Evolutionary conservation across 1,140 invertebrate genomes (phyloP).

Genomic region (Solenopsis fugax): DNA sequence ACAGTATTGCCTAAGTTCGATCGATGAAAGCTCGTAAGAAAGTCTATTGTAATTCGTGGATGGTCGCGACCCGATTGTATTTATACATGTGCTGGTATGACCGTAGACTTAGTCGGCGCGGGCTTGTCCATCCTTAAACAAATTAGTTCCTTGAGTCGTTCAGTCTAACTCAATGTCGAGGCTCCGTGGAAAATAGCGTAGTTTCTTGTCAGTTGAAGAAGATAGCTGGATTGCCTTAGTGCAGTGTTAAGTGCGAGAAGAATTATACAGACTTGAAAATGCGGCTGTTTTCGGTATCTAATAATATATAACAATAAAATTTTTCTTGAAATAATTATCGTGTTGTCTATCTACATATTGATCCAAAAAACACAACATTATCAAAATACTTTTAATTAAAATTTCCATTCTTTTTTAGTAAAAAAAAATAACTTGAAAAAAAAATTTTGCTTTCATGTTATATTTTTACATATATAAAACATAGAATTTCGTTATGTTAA

Average conservation of each 20-base stretch:
- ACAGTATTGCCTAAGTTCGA: constrained; percentile 84
- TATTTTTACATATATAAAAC: not conserved
- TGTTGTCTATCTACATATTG: not conserved
- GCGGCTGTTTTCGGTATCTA: constrained; percentile 78
- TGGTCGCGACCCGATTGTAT: constrained; percentile 86
- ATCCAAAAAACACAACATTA: not conserved
- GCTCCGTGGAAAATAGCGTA: constrained; percentile 8
- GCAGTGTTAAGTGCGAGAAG: constrained; percentile 77
- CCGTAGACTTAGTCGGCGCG: constrained; percentile 82
- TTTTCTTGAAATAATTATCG: not conserved
- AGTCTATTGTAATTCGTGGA: constrained; percentile 87
- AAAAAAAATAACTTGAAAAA: no score
- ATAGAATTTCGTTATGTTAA: not conserved
- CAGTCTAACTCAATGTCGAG: constrained; percentile 69
- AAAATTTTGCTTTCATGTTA: not conserved
- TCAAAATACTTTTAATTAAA: not conserved
- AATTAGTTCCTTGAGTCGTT: constrained; percentile 78
- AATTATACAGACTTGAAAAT: constrained; percentile 75
- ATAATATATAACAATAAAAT: constrained; percentile 43
- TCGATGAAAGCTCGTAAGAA: constrained; percentile 87
- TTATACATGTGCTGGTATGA: constrained; percentile 86
- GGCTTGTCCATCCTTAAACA: constrained; percentile 80
- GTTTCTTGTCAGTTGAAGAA: not conserved
- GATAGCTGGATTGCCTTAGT: constrained; percentile 57
- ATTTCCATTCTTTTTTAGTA: no score